Evolutionary conservation across 2,888 invertebrate genomes (phyloP).

Genomic region (Lissonota sp.): DNA sequence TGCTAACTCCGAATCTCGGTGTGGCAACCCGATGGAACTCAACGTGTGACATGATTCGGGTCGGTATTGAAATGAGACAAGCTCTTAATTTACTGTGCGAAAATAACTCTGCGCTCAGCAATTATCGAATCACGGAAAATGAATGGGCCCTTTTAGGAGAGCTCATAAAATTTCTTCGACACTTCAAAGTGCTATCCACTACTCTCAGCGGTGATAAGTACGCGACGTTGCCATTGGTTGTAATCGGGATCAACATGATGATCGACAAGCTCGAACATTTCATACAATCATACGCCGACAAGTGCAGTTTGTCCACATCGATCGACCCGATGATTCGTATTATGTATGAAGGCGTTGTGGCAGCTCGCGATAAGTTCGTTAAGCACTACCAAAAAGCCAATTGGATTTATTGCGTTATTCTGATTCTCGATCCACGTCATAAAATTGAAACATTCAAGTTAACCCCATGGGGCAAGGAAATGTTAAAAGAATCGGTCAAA

Average conservation of each 20-base stretch:
- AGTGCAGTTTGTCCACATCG: neutral
- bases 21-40: constrained; percentile 33
- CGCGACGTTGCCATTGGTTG: constrained; percentile 43
- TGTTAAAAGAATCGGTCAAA: constrained; percentile 2
- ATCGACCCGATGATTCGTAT: neutral
- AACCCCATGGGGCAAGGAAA: constrained; percentile 42
- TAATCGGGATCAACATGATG: constrained; percentile 52
- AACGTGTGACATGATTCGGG: neutral
- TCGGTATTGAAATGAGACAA: neutral
- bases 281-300: neutral
- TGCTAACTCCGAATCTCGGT: constrained; percentile 17
- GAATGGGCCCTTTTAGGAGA: constrained; percentile 41
- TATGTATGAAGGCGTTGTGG: neutral
- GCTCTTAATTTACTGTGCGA: neutral
- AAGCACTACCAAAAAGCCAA: neutral
- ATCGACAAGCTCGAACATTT: neutral
- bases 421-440: neutral
- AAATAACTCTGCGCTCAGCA: constrained; percentile 1
- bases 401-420: neutral
- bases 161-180: constrained; percentile 33
- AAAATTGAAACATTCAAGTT: constrained; percentile 29
- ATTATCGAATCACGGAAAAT: neutral
- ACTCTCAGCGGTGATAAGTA: constrained; percentile 48
- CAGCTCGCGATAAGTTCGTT: neutral
- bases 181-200: constrained; percentile 42